Base-by-base conservation (phyloP, 2,888 invertebrate species). In the Leptodirus hochenwartii region DNA sequence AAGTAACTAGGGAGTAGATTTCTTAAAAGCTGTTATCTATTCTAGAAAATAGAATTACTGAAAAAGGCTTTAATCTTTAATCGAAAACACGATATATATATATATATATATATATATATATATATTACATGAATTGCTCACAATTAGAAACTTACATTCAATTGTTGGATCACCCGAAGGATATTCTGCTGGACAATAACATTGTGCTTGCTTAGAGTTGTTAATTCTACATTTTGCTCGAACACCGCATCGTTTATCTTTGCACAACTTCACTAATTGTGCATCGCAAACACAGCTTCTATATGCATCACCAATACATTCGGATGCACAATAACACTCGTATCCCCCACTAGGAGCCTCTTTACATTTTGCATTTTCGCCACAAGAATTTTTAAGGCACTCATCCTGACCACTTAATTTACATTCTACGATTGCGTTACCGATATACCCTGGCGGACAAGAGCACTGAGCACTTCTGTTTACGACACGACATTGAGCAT, bases 131-230 rank as follows among this genome's bases (percentile, higher is more conserved):
- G n/a, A n/a, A n/a, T n/a, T n/a, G n/a, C n/a, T n/a, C n/a, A n/a
- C n/a, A 32, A 29, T 13, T 20, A 14, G 9, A 3, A 41, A 68
- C 78, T 70, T 61, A 87, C 87, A 87, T 67, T 79, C 76, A 44
- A 75, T 69, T 47, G 76, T 72, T 13, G 87, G 81, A 62, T 88
- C 79, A 32, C 87, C 88, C 36, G 71, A 66, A 27, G 87, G 84
- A 56, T 67, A 78, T 46, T 73, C 71, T 17, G 73, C 62, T 28
- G 87, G 85, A 49, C 88, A 90, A 49, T 75, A 80, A 49, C 88
- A 90, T 47, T 81, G 72, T 1, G 79, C 69, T 44, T 70, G 67
- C 35, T 63, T 62, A 24, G 64, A 66, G 37, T 68, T 62, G 27
- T 68, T 58, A 23, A 79, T 69, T 39, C 71, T 68, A 49, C 88